A percentile compares a stretch with the other conserved stretches of the same genome.
phyloP scores from a whole-genome alignment of 2,113 vertebrate genomes.

The Picathartes gymnocephalus region DNA sequence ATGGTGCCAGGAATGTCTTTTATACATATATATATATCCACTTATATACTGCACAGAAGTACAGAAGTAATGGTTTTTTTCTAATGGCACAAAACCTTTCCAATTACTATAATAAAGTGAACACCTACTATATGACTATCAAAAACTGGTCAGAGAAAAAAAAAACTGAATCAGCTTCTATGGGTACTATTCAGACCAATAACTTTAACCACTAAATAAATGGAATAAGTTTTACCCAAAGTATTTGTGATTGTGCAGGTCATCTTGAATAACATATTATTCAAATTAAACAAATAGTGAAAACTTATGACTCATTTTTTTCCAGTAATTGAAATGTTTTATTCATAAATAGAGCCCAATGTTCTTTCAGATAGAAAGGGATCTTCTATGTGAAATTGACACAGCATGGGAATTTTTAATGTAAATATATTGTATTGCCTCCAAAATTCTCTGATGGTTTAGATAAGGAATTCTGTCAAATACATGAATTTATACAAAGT shows the following conservation, averaged over 20 bases:
- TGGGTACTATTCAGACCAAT: background rate
- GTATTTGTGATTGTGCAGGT: background rate
- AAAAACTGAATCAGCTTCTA: background rate
- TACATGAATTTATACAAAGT: background rate
- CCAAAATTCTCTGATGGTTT: background rate
- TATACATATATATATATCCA: background rate
- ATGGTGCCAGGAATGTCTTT: background rate
- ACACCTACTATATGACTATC: background rate
- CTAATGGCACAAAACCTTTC: background rate
- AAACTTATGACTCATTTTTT: background rate
- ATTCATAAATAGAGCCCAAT: background rate
- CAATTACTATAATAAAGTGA: background rate
- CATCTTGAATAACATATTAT: background rate
- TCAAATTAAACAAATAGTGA: background rate
- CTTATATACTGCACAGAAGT: background rate
- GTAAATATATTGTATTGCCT: background rate
- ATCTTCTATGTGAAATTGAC: background rate
- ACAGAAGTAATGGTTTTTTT: background rate
- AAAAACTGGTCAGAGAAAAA: background rate
- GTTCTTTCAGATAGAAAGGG: background rate
- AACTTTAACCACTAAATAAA: background rate
- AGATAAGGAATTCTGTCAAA: background rate
- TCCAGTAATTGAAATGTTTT: background rate
- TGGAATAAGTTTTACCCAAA: background rate
- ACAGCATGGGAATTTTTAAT: background rate